These are phyloP conservation scores for Conus ventricosus DNA, from an alignment of 1,140 invertebrate genomes.

Conservation along the genomic window DNA sequence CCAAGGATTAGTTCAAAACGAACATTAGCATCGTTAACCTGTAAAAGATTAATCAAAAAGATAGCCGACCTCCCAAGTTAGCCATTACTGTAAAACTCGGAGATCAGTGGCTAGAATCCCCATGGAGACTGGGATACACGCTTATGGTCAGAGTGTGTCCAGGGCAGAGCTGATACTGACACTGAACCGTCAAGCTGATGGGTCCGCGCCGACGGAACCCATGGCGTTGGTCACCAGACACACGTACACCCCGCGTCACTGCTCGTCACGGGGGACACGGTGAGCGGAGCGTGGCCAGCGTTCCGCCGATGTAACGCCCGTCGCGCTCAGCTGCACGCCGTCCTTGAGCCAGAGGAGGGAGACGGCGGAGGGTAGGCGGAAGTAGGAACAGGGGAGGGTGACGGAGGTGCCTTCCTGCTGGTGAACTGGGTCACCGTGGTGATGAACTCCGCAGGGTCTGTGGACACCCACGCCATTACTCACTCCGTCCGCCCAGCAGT, in stretches of 20 bases:
- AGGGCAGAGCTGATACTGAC: neutral
- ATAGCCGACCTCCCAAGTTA: no score
- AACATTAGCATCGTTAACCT: no score
- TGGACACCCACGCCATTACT: no score
- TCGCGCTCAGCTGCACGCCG: neutral
- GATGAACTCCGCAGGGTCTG: neutral
- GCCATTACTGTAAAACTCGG: no score
- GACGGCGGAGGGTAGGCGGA: neutral
- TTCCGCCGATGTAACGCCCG: constrained; percentile 7
- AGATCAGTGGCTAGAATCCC: no score
- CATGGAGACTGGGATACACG: neutral
- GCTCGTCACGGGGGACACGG: neutral
- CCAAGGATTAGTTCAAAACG: no score
- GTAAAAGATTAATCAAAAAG: no score
- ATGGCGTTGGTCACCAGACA: neutral
- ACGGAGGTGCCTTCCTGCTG: neutral
- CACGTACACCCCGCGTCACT: neutral
- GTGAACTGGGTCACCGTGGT: neutral
- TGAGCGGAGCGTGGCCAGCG: constrained; percentile 6
- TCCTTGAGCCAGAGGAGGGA: neutral
- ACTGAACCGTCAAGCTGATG: constrained; percentile 12
- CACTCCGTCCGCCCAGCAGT: no score
- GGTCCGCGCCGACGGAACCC: neutral
- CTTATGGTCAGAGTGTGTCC: no score
- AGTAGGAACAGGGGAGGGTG: neutral